A percentile compares a stretch with the other conserved stretches of the same genome.
These are phyloP conservation scores for Sarcophaga caerulescens DNA, from an alignment of 2,888 invertebrate genomes.

Conservation along the genomic window DNA sequence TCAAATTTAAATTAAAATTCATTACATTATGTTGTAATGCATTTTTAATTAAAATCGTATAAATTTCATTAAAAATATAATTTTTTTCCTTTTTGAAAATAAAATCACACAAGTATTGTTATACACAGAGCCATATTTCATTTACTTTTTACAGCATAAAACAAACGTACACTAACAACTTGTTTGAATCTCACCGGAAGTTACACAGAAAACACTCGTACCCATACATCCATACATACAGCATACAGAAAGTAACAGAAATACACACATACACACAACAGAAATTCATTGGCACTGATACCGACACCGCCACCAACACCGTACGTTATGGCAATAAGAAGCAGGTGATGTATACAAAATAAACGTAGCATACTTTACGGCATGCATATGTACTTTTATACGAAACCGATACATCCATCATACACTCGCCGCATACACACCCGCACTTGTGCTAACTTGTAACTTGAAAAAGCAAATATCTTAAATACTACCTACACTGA, in stretches of 20 bases:
- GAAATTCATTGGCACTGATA: neutral
- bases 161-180: constrained; percentile 69
- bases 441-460: neutral
- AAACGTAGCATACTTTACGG: neutral
- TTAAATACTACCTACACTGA: neutral
- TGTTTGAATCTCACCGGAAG: constrained; percentile 71
- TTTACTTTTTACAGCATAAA: constrained; percentile 45
- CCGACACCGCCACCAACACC: neutral
- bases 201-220: constrained; percentile 47
- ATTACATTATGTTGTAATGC: neutral
- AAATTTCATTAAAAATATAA: neutral
- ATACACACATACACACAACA: neutral
- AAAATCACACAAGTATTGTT: constrained; percentile 6
- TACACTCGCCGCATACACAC: neutral
- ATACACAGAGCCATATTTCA: constrained; percentile 22
- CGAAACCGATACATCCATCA: neutral
- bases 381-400: neutral
- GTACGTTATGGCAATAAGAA: constrained; percentile 1
- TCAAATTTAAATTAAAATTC: neutral
- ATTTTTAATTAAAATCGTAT: neutral
- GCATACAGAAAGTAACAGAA: neutral
- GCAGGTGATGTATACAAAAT: neutral
- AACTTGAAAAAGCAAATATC: neutral
- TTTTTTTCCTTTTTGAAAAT: too few relatives aligned
- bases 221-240: constrained; percentile 15